Conservation (phyloP, 2,797 vertebrate species). For the Aselliscus stoliczkanus region DNA sequence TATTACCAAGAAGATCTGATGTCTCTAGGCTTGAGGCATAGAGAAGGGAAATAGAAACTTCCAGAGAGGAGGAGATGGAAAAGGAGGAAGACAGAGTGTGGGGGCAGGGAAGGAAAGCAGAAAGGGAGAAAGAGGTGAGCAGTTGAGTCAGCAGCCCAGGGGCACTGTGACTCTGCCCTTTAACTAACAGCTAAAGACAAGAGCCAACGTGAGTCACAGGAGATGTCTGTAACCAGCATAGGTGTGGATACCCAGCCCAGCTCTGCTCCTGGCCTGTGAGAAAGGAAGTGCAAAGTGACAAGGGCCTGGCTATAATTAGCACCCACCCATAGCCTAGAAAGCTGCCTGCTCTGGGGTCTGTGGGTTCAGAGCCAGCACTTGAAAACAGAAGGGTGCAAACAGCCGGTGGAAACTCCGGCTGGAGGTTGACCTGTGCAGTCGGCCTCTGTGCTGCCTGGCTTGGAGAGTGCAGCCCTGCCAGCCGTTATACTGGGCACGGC, state of each 20-base stretch:
- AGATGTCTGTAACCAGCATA: not conserved
- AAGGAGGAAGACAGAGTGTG: not conserved
- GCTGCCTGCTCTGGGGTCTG: not conserved
- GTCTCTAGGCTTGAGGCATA: not conserved
- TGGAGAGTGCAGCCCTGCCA: not conserved
- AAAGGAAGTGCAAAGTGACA: not conserved
- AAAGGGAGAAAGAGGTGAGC: not conserved
- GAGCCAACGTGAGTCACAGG: not conserved
- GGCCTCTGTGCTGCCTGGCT: not conserved
- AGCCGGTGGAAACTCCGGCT: not conserved
- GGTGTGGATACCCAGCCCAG: not conserved
- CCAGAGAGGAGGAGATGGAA: not conserved
- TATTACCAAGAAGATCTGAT: not conserved
- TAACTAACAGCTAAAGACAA: not conserved
- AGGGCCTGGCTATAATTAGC: constrained; percentile 42
- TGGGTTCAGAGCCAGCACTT: not conserved
- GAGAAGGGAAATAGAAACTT: not conserved
- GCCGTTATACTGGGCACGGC: not conserved
- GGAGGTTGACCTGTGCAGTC: not conserved
- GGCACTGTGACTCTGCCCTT: not conserved
- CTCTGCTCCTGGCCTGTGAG: not conserved
- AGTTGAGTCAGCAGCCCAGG: not conserved
- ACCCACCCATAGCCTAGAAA: not conserved
- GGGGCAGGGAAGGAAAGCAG: not conserved
- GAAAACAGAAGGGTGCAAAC: not conserved